Evolutionary conservation across 2,888 invertebrate species (phyloP), one percentile per base, ranked within the genome.

Genomic region (Phortica magna): DNA sequence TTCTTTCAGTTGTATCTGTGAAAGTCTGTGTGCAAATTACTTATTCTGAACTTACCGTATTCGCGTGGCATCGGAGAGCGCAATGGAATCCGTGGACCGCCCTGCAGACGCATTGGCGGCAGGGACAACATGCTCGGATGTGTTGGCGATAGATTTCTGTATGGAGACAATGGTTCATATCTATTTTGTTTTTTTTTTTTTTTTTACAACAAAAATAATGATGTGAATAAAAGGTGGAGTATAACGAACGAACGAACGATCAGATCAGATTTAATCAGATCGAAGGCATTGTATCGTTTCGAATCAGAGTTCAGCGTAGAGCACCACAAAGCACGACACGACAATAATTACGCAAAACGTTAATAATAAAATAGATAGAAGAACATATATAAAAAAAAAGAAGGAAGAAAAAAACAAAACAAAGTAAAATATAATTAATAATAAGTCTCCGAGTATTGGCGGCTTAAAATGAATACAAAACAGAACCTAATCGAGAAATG

Each of bases 41-140:
- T 53, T 71, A 53, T 85, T 83, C 85, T 85, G 76, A 84, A 95
- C 97, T 96, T 95, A 97, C 97, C 97, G 93, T 97, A 97, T 92
- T 97, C 97, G 85, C 96, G 96, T 89, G 96, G 89, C 94, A 96
- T 95, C 80, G 95, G 94, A 90, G 95, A 92, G 84, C 92, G 89
- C 83, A 92, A 83, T 82, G 92, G 91, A 87, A 92, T 90, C 84
- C 92, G 89, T 80, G 92, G 93, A 82, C 88, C 90, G 86, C 93
- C 92, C 80, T 93, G 92, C 84, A 94, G 94, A 82, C 95, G 93
- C 89, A 94, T 93, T 89, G 95, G 94, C 93, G 90, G 93, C 90
- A 94, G 93, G 80, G 94, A 93, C 94, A 96, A 95, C 94, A 95
- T 95, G 89, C 95, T 93, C 80, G 95, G 94, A 93, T 95, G 95